Evolutionary conservation across 2,113 vertebrate species (phyloP).

Genomic region (Otolemur garnettii): DNA sequence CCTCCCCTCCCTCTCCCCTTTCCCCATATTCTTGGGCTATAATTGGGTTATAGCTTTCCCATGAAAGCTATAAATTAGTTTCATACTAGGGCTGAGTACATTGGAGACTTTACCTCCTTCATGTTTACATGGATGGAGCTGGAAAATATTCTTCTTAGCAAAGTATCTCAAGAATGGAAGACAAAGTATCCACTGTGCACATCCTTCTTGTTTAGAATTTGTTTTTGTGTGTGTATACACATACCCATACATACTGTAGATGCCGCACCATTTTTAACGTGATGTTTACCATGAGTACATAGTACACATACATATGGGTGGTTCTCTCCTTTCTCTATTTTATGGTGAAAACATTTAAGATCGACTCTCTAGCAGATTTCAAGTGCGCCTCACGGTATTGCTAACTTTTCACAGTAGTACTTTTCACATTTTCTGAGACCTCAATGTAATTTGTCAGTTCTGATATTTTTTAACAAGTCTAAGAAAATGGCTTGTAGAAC

Average conservation of each 20-base stretch:
- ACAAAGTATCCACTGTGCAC: not conserved
- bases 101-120: too few relatives aligned
- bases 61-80: too few relatives aligned
- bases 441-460: not conserved
- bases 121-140: too few relatives aligned
- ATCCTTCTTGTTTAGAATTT: not conserved
- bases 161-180: too few relatives aligned
- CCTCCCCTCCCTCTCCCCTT: too few relatives aligned
- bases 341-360: not conserved
- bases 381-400: not conserved
- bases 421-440: slow-evolving; percentile 20
- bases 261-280: not conserved
- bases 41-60: too few relatives aligned
- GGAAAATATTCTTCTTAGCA: too few relatives aligned
- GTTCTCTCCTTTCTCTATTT: not conserved
- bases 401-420: not conserved
- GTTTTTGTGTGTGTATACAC: not conserved
- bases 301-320: not conserved
- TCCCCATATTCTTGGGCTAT: too few relatives aligned
- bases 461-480: not conserved
- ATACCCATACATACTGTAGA: not conserved
- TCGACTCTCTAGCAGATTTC: not conserved
- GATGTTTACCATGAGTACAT: not conserved
- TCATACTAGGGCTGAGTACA: too few relatives aligned
- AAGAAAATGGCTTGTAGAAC: not conserved